These are phyloP conservation scores for Aplodontia rufa DNA, from an alignment of 2,113 vertebrate species.

Conservation along the genomic window DNA sequence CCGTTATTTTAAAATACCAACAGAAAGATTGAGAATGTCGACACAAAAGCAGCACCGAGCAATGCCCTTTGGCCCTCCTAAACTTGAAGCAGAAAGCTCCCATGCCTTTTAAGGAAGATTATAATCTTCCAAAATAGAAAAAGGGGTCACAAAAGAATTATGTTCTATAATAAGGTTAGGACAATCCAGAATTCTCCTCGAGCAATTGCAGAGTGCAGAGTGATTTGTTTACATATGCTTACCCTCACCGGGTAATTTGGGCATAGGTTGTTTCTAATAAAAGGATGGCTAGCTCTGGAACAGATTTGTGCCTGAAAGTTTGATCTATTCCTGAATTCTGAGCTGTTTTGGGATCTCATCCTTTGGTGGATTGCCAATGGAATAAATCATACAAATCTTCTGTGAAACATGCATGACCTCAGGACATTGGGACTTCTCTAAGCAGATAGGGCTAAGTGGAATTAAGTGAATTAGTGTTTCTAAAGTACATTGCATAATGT, in stretches of 20 bases:
- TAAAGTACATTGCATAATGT: slow-evolving; percentile 62
- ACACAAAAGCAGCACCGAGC: slow-evolving; percentile 61
- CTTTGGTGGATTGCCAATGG: slow-evolving; percentile 16
- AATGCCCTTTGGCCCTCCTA: slow-evolving; percentile 53
- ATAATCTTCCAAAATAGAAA: slow-evolving; percentile 69
- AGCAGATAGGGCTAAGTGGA: slow-evolving; percentile 56
- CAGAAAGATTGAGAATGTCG: slow-evolving; percentile 67
- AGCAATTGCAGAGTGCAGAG: slow-evolving; percentile 59
- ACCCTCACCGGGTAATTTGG: slow-evolving; percentile 60
- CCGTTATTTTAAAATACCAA: slow-evolving; percentile 74
- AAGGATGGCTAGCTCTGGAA: slow-evolving; percentile 49
- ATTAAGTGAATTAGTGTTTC: slow-evolving; percentile 66
- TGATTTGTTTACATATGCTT: slow-evolving; percentile 64
- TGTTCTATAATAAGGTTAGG: slow-evolving; percentile 73
- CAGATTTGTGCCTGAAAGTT: slow-evolving; percentile 39
- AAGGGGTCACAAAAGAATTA: slow-evolving; percentile 60
- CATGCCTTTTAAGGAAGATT: slow-evolving; percentile 71
- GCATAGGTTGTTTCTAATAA: slow-evolving; percentile 60
- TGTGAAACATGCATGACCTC: slow-evolving; percentile 47
- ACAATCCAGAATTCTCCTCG: slow-evolving; percentile 64
- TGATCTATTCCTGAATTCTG: slow-evolving; percentile 41
- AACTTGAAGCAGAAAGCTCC: slow-evolving; percentile 58
- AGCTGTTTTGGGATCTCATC: neutral
- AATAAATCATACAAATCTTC: slow-evolving; percentile 55
- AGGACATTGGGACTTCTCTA: slow-evolving; percentile 41